Evolutionary conservation across 2,113 vertebrate genomes (phyloP).

Genomic region (Centropus bengalensis): DNA sequence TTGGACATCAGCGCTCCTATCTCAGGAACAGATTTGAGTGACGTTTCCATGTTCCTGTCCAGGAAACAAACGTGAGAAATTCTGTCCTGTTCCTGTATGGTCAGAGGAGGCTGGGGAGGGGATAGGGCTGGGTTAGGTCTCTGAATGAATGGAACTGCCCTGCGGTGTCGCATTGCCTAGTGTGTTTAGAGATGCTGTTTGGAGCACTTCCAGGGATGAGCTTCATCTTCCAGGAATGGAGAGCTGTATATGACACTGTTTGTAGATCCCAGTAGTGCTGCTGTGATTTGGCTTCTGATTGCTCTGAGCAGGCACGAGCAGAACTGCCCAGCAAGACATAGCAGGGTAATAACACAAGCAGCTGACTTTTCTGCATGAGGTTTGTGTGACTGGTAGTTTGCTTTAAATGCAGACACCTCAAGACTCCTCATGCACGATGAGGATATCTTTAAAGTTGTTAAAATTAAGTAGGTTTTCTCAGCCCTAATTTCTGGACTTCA

Average conservation of each 20-base stretch:
- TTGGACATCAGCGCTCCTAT: neutral
- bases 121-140: neutral
- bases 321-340: neutral
- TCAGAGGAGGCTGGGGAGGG: neutral
- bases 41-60: neutral
- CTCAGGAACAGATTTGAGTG: neutral
- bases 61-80: neutral
- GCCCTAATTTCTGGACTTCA: neutral
- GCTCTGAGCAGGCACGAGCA: neutral
- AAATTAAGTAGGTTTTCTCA: neutral
- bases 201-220: neutral
- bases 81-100: neutral
- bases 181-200: neutral
- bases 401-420: neutral
- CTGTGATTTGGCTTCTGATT: neutral
- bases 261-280: neutral
- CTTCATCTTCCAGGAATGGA: neutral
- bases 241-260: neutral
- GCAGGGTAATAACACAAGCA: neutral
- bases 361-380: neutral
- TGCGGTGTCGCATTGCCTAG: rapidly evolving
- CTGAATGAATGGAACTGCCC: neutral
- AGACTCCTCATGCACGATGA: neutral
- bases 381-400: neutral
- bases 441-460: neutral